These are phyloP conservation scores for Aporophyla lueneburgensis DNA, from an alignment of 2,888 invertebrate genomes.

Conservation along the genomic window DNA sequence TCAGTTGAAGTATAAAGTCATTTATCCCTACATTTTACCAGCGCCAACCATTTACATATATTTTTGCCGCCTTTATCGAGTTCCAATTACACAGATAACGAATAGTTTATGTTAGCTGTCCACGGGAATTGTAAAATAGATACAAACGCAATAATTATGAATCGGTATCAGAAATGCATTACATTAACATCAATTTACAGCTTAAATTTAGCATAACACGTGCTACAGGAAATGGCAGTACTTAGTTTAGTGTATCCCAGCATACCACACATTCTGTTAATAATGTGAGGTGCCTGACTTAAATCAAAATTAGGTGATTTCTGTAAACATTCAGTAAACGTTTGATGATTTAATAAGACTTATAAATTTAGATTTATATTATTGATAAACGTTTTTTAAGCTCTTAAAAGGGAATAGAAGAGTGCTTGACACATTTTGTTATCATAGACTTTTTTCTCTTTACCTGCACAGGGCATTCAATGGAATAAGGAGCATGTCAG, in stretches of 20 bases:
- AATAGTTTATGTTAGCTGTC: conserved; percentile 70
- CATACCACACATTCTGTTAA: conserved; percentile 7
- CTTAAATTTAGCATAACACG: conserved; percentile 65
- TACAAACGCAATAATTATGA: conserved; percentile 68
- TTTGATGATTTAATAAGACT: background rate
- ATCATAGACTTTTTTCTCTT: background rate
- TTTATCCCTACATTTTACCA: conserved; percentile 57
- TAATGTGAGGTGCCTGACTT: background rate
- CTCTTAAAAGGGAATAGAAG: background rate
- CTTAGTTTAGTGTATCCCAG: conserved; percentile 33
- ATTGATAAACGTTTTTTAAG: background rate
- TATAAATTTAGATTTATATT: too few species aligned
- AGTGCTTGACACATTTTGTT: background rate
- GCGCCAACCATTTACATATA: conserved; percentile 61
- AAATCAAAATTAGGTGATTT: background rate
- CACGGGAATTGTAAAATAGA: conserved; percentile 64
- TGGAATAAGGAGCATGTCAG: background rate
- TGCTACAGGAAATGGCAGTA: conserved; percentile 67
- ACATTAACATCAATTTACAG: conserved; percentile 65
- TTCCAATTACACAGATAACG: conserved; percentile 72
- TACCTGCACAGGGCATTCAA: background rate
- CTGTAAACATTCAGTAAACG: background rate
- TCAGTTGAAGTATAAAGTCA: conserved; percentile 49
- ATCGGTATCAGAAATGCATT: conserved; percentile 62
- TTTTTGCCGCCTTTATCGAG: conserved; percentile 71